phyloP scores from a whole-genome alignment of 2,888 invertebrate species.

The Carpatolechia fugitivella region DNA sequence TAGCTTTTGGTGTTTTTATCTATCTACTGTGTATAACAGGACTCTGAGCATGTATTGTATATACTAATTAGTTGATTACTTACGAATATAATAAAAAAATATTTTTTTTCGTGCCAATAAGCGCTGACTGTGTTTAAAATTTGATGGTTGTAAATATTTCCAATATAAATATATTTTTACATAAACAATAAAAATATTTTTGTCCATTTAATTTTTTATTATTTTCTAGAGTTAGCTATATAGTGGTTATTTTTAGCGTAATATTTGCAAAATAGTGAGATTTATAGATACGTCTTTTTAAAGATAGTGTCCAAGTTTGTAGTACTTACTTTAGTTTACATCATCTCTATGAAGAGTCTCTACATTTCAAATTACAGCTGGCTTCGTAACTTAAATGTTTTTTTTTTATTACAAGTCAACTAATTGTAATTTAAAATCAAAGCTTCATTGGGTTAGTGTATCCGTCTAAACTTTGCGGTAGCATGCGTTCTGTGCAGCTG shows the following conservation, averaged over 20 bases:
- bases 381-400: no score
- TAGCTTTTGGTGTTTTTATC: neutral
- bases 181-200: slow-evolving; percentile 29
- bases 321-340: neutral
- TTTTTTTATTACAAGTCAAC: no score
- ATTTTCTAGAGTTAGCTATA: neutral
- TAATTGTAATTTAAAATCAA: no score
- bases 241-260: slow-evolving; percentile 15
- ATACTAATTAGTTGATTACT: neutral
- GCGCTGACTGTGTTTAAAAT: slow-evolving; percentile 30
- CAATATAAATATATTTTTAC: slow-evolving; percentile 13
- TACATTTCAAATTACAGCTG: no score
- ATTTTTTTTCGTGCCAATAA: slow-evolving; percentile 41
- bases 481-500: no score
- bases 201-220: slow-evolving; percentile 19
- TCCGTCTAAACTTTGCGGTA: no score
- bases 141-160: slow-evolving; percentile 27
- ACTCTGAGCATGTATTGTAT: neutral
- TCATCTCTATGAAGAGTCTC: neutral
- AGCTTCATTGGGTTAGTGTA: no score
- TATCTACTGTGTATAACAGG: neutral
- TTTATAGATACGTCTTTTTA: slow-evolving; percentile 26
- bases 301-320: neutral
- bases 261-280: slow-evolving; percentile 25
- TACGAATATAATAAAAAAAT: slow-evolving; percentile 7